Evolutionary conservation across 2,888 invertebrate genomes (phyloP), one percentile per base, ranked within the genome.

Genomic region (Calephelis perditalis): DNA sequence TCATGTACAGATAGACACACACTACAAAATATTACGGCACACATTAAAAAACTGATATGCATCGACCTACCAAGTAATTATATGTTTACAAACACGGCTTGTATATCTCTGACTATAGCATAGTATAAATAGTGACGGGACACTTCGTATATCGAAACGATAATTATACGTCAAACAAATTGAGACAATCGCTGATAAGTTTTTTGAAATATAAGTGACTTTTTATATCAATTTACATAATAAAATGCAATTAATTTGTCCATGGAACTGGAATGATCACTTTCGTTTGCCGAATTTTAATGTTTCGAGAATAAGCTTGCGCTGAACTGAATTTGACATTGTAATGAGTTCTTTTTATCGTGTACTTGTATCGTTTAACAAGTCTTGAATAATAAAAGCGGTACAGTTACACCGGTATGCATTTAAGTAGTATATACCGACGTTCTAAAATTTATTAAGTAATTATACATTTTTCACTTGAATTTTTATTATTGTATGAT

Each of bases 41-140:
- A 66, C 65, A 67, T 60, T 70, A 74, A 76, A 78, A 76, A 74
- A 70, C 73, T 79, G 89, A 88, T 88, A 89, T 87, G 86, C 89
- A 89, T 86, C 87, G 81, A 83, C 84, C 82, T 86, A 89, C 88
- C 85, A 79, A 84, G 81, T 90, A 90, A 90, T 89, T 88, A 89
- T 87, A 90, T 88, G 88, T 89, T 90, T 89, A 86, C 87, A 81
- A 87, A 86, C 84, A 83, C 75, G 72, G 74, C 73, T 70, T 67
- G 74, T 73, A 75, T 79, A 75, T 73, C 73, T 76, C 72, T 74
- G 70, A 71, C 70, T 73, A 73, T 72, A 70, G 71, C 73, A 73
- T 73, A 75, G 58, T 73, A 75, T 60, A 11, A 12, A 37, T 62
- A 63, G 81, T 71, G 81, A 73, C 77, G 83, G 62, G 74, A 68